Base-by-base conservation (phyloP, 2,113 vertebrate species). In the Oreochromis spilurus region DNA sequence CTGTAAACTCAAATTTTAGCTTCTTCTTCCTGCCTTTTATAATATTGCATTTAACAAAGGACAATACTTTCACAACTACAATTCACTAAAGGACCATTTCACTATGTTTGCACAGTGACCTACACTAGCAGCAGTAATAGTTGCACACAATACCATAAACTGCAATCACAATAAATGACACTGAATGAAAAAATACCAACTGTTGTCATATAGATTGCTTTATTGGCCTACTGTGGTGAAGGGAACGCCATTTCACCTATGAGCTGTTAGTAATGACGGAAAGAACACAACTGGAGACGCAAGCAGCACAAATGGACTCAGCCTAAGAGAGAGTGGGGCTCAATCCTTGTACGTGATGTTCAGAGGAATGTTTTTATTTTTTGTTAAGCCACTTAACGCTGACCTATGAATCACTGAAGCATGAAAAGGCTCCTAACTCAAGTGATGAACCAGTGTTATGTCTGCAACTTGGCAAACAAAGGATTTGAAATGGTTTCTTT, bases 241-340 rank as follows among this genome's bases (percentile, higher is more conserved):
- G 29, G 1, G 58, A 62, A 0, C 0, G 0, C 58, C 4, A 34
- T 62, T 62, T 62, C 14, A 29, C 24, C 43, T 19, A 31, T 0
- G 3, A 77, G 45, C 0, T 31, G 45, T 19, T 29, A 29, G 26
- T 50, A 77, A 77, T 50, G 26, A 77, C 1, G 9, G 9, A 77
- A 34, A 52, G 45, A 52, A 52, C 6, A 31, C 26, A 31, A 77
- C 7, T 19, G 43, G 43, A 50, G 24, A 77, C 31, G 24, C 9
- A 77, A 50, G 45, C 24, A 19, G 70, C 70, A 31, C 14, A 75
- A 75, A 75, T 19, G 24, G 43, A 3, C 70, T 50, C 17, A 31
- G 72, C 72, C 45, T 34, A n/a, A 31, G 6, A 77, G 24, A 13
- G 24, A 7, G 6, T 19, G 43, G 26, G 72, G 26, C 26, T 31